Conservation (phyloP, 2,113 vertebrate genomes). For the Rafetus swinhoei region DNA sequence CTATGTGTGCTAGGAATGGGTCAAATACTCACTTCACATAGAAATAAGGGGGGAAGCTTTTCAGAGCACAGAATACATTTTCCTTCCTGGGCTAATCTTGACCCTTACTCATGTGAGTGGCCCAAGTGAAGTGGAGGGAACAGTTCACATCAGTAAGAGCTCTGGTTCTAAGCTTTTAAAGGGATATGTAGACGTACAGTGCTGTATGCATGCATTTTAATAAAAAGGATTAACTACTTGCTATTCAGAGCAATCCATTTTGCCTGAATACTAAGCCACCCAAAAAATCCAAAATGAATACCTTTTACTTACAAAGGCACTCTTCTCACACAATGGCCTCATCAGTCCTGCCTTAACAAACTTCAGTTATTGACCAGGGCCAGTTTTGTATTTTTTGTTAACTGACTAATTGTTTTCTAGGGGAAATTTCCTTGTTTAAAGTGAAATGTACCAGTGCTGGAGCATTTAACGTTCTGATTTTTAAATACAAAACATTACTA, state of each 20-base stretch:
- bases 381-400: background rate
- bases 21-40: slow-evolving; percentile 19
- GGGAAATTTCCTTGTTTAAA: slow-evolving; percentile 32
- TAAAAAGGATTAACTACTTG: background rate
- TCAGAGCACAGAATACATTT: slow-evolving; percentile 32
- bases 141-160: slow-evolving; percentile 6
- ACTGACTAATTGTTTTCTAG: rapidly evolving
- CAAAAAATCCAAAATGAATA: slow-evolving; percentile 13
- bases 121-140: background rate
- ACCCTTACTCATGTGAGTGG: background rate
- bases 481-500: background rate
- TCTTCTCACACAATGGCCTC: background rate
- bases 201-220: background rate
- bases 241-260: background rate
- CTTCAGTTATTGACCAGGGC: background rate
- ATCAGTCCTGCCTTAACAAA: background rate
- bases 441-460: rapidly evolving
- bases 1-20: slow-evolving; percentile 14
- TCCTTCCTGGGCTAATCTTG: slow-evolving; percentile 25
- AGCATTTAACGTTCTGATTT: background rate
- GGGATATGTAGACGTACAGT: background rate
- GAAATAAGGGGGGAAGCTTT: background rate
- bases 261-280: background rate
- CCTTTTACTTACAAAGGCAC: background rate
- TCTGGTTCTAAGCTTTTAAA: background rate